These are phyloP conservation scores for Diplosoma virens DNA, from an alignment of 23 tunicate species.

Conservation along the genomic window DNA sequence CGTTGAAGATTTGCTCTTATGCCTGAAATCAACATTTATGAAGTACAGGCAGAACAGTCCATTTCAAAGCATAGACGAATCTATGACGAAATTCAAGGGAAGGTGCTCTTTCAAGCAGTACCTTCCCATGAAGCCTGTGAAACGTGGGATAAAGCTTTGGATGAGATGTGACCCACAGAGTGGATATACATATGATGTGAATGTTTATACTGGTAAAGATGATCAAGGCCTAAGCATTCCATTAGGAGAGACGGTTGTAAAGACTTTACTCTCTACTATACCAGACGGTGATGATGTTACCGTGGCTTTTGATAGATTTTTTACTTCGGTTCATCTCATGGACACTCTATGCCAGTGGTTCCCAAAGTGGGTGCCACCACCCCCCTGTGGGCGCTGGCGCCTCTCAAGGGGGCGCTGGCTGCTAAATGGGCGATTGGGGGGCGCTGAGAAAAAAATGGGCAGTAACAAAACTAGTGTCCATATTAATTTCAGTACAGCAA, in stretches of 20 bases:
- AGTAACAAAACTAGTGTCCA: no score
- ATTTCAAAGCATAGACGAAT: conserved; percentile 19
- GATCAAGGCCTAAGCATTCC: background rate
- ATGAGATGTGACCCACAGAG: conserved; percentile 16
- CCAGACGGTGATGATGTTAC: background rate
- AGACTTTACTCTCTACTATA: background rate
- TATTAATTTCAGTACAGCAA: no score
- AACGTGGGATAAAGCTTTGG: conserved; percentile 11
- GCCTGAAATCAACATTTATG: conserved; percentile 5
- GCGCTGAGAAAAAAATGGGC: no score
- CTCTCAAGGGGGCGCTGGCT: no score
- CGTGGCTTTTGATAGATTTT: conserved; percentile 9
- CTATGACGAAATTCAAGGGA: conserved; percentile 18
- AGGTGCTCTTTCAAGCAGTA: conserved; percentile 24
- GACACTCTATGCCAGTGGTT: background rate
- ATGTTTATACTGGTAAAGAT: conserved; percentile 17
- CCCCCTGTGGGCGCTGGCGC: no score
- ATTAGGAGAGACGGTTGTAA: background rate
- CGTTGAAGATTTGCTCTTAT: conserved; percentile 4
- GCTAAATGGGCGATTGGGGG: no score
- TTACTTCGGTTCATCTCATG: conserved; percentile 16
- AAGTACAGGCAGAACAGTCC: conserved; percentile 13
- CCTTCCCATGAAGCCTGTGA: conserved; percentile 21
- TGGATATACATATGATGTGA: conserved; percentile 8
- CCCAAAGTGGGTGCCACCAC: no score